Evolutionary conservation across 2,888 invertebrate genomes (phyloP), one percentile per base, ranked within the genome.

Genomic region (Scaptomyza caliginosa): DNA sequence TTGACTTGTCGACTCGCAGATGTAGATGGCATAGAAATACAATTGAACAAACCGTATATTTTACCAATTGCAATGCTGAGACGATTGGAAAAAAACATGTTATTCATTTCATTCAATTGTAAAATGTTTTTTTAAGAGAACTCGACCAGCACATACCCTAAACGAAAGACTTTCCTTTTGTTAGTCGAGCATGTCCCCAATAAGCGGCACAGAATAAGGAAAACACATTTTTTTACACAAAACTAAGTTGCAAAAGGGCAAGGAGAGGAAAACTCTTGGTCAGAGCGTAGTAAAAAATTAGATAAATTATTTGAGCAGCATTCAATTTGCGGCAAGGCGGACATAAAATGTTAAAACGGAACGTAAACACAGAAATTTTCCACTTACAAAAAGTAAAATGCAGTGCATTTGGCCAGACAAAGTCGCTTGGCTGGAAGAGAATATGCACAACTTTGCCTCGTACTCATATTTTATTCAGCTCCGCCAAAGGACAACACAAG

Each of bases 281-380:
- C 23, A 34, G 48, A 46, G 52, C 17, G 58, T n/a, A 10, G 17
- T 32, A 68, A 72, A 69, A 76, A 80, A 66, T 66, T 57, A 63
- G 62, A 77, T 80, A 77, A 77, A 80, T 77, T 80, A 80, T 80
- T 77, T 77, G 74, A 73, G 43, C 59, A 76, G 68, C 81, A 77
- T 77, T 77, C 76, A 77, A 80, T 80, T 77, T 77, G 77, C 21
- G 80, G 74, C 68, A 51, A 62, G 48, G 24, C 36, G 51, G 45
- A 71, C 76, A 70, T 78, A 65, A 68, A 80, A 77, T 76, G 77
- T 73, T 64, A 68, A 80, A 77, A 73, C 55, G 56, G 56, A 76
- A 42, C 72, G 64, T 65, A 76, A 76, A 76, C 79, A 79, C 52
- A 50, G 48, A 46, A 55, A 54, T 63, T 54, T 57, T 39, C 34